phyloP scores from a whole-genome alignment of 2,888 invertebrate species.

The Eilema sororculum region DNA sequence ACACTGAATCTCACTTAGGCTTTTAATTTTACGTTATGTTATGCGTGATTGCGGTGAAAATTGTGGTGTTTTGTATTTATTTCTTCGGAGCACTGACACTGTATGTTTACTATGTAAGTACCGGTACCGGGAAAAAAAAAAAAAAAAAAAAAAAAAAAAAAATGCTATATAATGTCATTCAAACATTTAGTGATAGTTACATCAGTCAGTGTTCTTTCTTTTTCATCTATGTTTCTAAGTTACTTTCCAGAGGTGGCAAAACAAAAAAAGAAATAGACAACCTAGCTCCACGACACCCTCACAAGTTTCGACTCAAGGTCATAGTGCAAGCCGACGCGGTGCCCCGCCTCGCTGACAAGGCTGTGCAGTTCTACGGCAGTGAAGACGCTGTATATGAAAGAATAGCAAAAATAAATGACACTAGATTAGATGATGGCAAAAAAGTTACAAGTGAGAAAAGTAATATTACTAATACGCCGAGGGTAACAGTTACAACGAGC shows the following conservation, averaged over 20 bases:
- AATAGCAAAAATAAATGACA: constrained; percentile 38
- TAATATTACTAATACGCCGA: not conserved
- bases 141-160: too few species aligned
- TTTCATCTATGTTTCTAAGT: not conserved
- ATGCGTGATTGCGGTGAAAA: too few species aligned
- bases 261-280: constrained; percentile 73
- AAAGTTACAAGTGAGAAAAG: not conserved
- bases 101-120: too few species aligned
- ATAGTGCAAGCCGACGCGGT: constrained; percentile 66
- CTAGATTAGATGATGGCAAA: constrained; percentile 14
- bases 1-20: too few species aligned
- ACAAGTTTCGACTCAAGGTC: constrained; percentile 79
- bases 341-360: constrained; percentile 53
- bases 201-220: not conserved
- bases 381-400: constrained; percentile 53
- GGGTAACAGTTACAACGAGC: not conserved
- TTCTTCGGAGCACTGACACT: too few species aligned
- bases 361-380: constrained; percentile 63
- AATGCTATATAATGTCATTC: too few species aligned
- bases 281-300: constrained; percentile 80
- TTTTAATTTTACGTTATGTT: too few species aligned
- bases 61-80: too few species aligned
- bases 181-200: too few species aligned
- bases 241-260: constrained; percentile 75
- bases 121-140: too few species aligned